phyloP scores from a whole-genome alignment of 2,797 vertebrate genomes.

The Falco biarmicus region DNA sequence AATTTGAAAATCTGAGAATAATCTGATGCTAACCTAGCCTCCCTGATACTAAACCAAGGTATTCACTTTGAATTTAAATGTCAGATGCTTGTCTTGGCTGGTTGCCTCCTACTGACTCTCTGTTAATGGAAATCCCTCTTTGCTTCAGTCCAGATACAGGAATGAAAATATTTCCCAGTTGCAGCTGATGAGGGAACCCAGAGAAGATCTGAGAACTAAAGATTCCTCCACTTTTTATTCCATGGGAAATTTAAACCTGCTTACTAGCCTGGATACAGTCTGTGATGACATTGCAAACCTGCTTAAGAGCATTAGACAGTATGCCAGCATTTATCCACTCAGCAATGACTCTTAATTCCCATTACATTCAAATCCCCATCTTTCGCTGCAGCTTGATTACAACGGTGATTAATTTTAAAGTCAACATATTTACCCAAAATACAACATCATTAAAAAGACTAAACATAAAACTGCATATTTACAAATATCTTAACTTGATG shows the following conservation, averaged over 20 bases:
- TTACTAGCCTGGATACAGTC: neutral
- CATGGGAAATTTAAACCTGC: neutral
- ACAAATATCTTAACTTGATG: constrained; percentile 52
- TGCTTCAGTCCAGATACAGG: neutral
- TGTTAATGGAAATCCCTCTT: neutral
- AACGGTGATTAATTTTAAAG: constrained; percentile 65
- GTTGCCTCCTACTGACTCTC: neutral
- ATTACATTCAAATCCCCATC: constrained; percentile 53
- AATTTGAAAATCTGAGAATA: neutral
- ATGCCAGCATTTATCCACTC: constrained; percentile 57
- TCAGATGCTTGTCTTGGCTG: neutral
- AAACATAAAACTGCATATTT: constrained; percentile 60
- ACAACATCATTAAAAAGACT: constrained; percentile 64
- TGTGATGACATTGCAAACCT: constrained; percentile 25
- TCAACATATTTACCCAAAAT: constrained; percentile 70
- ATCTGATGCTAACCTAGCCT: neutral
- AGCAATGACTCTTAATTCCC: constrained; percentile 62
- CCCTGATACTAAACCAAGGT: neutral
- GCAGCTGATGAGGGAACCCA: neutral
- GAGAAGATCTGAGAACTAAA: neutral
- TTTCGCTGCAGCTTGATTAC: constrained; percentile 56
- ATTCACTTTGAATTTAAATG: neutral
- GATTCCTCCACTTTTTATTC: neutral
- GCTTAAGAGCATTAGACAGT: constrained; percentile 46
- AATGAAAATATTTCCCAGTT: neutral